A percentile compares a stretch with the other conserved stretches of the same genome.
Conservation (phyloP, 2,797 vertebrate genomes). For the Saxicola maurus region DNA sequence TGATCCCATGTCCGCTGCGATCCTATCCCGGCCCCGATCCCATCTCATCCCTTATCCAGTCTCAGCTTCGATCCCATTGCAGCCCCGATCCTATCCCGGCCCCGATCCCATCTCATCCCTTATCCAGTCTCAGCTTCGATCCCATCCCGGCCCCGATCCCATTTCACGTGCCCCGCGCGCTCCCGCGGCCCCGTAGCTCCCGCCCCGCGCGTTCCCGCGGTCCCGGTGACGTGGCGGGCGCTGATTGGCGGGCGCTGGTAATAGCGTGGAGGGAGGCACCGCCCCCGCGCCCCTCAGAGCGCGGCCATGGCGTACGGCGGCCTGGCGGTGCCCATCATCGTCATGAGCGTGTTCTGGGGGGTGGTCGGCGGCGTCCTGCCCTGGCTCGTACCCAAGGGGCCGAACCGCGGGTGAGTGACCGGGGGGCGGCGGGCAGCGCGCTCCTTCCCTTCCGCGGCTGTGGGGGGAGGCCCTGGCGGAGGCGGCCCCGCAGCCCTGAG, state of each 20-base stretch:
- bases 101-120: background rate
- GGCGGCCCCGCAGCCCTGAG: background rate
- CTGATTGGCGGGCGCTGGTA: background rate
- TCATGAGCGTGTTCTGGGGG: conserved; percentile 92
- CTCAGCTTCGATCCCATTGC: no score
- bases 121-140: fast-evolving
- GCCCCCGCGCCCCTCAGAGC: background rate
- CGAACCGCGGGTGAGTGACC: conserved; percentile 89
- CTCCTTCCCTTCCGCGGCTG: background rate
- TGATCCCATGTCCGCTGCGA: no score
- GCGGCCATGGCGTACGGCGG: conserved; percentile 77
- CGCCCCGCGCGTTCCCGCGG: background rate
- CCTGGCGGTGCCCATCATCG: conserved; percentile 83
- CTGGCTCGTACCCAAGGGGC: conserved; percentile 91
- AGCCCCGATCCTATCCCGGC: fast-evolving
- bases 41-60: no score
- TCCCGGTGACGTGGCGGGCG: fast-evolving
- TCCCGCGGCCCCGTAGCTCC: background rate
- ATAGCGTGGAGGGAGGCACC: background rate
- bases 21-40: background rate
- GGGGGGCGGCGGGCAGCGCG: background rate
- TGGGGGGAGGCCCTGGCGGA: background rate
- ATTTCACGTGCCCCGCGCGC: background rate
- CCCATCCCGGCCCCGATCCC: background rate
- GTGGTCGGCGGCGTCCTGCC: conserved; percentile 86